Evolutionary conservation across 2,113 vertebrate genomes (phyloP), one percentile per base, ranked within the genome.

Genomic region (Lampris incognitus): DNA sequence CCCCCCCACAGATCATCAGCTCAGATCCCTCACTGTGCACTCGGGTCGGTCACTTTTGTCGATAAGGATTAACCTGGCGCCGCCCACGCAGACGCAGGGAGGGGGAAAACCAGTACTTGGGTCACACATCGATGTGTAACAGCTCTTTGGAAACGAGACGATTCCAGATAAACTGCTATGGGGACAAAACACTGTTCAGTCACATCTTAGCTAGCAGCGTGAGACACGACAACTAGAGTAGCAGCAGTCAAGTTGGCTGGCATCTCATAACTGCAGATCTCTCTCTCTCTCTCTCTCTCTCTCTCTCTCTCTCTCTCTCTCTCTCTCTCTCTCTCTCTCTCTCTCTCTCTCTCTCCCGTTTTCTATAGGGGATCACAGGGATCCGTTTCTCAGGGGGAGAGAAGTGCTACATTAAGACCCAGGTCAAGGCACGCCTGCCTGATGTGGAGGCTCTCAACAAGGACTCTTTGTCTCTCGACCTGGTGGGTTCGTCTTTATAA

Each of bases 321-420:
- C 46, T 10, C 6, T 60, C 54, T 7, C 49, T 42, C 59, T 42
- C 54, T 13, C 9, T 6, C 36, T 64, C 39, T 24, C 60, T 3
- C 40, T 11, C 9, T 52, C 38, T 4, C 38, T 9, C 4, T 50
- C 9, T 37, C 4, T 11, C n/a, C 38, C 69, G 7, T 4, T 11
- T 2, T 61, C 50, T 54, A 8, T 76, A 99, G 97, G 97, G 97
- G 7, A 96, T 98, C 85, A 98, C 97, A 5, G 97, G 96, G 44
- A 97, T 98, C 87, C 96, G 96, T n/a, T 98, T 98, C 70, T 92
- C 96, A 65, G 96, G 95, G 84, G 96, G 96, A 90, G 94, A 97
- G 37, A 99, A 96, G 72, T 98, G 97, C 87, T 99, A 96, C 94
- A 97, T 98, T 92, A 98, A 97, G 93, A 94, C 95, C 0, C 96